Conservation (phyloP, 2,888 invertebrate genomes). For the Oeneis ivallda region DNA sequence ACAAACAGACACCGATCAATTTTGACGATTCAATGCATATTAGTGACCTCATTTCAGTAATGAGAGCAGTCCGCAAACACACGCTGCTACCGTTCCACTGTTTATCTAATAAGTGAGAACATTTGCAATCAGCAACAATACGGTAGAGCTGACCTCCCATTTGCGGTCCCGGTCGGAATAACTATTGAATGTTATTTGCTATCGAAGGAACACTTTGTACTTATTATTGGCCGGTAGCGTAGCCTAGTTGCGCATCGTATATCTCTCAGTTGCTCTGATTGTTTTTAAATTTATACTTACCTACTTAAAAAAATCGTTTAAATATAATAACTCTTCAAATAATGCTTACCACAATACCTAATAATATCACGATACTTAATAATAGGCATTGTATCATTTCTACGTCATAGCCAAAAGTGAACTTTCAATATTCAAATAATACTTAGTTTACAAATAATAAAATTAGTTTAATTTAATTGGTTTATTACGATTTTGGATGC, state of each 20-base stretch:
- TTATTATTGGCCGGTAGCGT: background rate
- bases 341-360: no score
- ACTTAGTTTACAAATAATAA: no score
- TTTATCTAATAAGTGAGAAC: slow-evolving; percentile 65
- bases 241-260: background rate
- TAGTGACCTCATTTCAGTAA: slow-evolving; percentile 68
- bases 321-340: no score
- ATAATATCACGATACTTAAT: no score
- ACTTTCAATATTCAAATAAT: no score
- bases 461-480: background rate
- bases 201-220: slow-evolving; percentile 20
- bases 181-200: slow-evolving; percentile 36
- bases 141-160: slow-evolving; percentile 37
- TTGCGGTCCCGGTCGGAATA: slow-evolving; percentile 28
- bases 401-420: no score
- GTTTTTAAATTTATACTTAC: no score
- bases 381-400: no score
- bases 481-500: background rate
- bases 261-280: no score
- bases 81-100: slow-evolving; percentile 51
- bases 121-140: slow-evolving; percentile 65
- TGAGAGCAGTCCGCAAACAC: slow-evolving; percentile 73
- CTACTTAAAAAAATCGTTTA: no score
- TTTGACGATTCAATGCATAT: slow-evolving; percentile 45
- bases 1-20: background rate